phyloP scores from a whole-genome alignment of 2,113 vertebrate genomes.

The Caranx melampygus region DNA sequence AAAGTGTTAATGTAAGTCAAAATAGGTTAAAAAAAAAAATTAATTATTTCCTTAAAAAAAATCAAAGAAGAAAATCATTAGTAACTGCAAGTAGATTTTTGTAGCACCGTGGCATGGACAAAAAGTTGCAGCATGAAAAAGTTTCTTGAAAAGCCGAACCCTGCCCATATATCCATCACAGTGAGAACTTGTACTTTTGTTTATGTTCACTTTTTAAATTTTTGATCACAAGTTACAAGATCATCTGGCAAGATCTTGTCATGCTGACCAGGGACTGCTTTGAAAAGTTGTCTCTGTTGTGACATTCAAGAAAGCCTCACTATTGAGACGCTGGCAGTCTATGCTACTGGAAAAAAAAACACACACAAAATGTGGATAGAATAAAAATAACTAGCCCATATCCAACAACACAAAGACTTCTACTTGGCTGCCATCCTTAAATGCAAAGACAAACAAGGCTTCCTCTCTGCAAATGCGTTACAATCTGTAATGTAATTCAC shows the following conservation, averaged over 20 bases:
- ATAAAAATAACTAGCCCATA: neutral
- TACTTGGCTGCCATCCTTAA: neutral
- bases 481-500: neutral
- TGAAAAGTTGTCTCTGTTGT: neutral
- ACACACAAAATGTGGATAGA: neutral
- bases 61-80: too few species aligned
- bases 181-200: too few species aligned
- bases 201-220: neutral
- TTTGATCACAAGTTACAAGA: neutral
- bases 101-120: too few species aligned
- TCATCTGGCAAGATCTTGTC: neutral
- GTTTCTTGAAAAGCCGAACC: too few species aligned
- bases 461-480: neutral
- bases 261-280: neutral
- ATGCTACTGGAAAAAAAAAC: too few species aligned
- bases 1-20: neutral
- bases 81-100: too few species aligned
- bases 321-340: too few species aligned
- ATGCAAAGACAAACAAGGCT: neutral
- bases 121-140: too few species aligned
- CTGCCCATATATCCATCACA: too few species aligned
- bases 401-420: neutral
- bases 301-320: too few species aligned
- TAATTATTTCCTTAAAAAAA: too few species aligned
- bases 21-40: neutral